Percentiles rank a stretch among this genome's conserved stretches.
phyloP scores from a whole-genome alignment of 2,113 vertebrate genomes.

The Bubo scandiacus region DNA sequence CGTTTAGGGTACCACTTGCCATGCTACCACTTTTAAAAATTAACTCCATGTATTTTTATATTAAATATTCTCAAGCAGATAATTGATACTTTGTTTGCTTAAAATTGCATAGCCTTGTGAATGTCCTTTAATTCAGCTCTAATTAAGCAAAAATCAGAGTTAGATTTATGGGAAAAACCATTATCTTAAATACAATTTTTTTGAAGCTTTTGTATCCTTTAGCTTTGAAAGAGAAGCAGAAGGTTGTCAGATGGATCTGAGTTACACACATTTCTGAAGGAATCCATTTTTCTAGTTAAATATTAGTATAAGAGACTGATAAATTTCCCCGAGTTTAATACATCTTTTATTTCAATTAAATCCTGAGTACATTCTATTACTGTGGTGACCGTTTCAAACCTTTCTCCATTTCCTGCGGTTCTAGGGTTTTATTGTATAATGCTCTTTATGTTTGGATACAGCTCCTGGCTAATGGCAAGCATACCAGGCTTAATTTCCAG shows the following conservation, averaged over 20 bases:
- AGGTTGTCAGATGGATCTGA: background rate
- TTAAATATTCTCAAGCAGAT: background rate
- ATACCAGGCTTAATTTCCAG: background rate
- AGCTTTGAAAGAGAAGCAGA: background rate
- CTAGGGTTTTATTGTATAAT: background rate
- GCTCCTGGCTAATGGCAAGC: background rate
- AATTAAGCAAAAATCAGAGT: background rate
- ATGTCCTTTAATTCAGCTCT: background rate
- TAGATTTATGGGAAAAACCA: background rate
- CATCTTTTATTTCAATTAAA: background rate
- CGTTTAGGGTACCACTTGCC: background rate
- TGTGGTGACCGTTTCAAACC: background rate
- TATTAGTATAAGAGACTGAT: background rate
- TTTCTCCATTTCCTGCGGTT: background rate
- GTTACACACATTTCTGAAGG: background rate
- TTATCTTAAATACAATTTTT: background rate
- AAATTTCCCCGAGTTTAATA: background rate
- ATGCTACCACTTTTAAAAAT: background rate
- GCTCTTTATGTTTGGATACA: background rate
- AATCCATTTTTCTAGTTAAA: background rate
- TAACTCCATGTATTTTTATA: background rate
- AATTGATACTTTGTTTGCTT: background rate
- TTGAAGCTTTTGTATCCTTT: background rate
- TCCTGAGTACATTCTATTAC: background rate
- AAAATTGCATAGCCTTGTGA: background rate